Conservation (phyloP, 2,888 invertebrate species). For the Nymphalis urticae region DNA sequence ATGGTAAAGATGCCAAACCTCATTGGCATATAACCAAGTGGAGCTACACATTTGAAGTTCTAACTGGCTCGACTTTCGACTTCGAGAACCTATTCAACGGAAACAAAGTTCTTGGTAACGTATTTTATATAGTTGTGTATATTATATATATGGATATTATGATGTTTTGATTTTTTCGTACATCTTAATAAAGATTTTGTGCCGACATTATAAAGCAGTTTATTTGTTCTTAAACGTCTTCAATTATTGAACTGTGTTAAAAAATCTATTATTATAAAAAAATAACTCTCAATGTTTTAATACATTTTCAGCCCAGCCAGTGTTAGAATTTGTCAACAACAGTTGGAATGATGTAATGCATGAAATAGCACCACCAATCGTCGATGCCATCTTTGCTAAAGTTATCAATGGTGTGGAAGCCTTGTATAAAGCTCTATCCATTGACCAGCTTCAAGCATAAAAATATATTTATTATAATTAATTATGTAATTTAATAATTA, state of each 20-base stretch:
- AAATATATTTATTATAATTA: not conserved
- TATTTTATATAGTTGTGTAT: not conserved
- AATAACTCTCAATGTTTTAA: not conserved
- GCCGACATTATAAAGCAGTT: no score
- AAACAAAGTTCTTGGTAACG: conserved; percentile 61
- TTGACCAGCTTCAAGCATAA: not conserved
- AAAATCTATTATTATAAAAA: no score
- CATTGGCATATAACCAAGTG: conserved; percentile 67
- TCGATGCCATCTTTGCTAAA: conserved; percentile 54
- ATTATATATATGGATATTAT: not conserved
- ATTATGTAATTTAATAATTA: no score
- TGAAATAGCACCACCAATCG: conserved; percentile 67
- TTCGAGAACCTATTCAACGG: conserved; percentile 73
- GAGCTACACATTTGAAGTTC: conserved; percentile 57
- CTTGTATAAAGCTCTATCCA: conserved; percentile 60
- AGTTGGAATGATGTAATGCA: conserved; percentile 69
- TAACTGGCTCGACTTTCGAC: conserved; percentile 57
- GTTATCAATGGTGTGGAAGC: conserved; percentile 55
- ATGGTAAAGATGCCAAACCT: conserved; percentile 60
- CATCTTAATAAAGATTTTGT: no score
- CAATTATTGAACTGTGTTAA: no score
- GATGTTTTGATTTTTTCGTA: no score
- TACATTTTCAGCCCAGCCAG: conserved; percentile 57
- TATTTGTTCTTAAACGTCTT: no score
- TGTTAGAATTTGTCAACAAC: conserved; percentile 58